These are phyloP conservation scores for Ceratina australensis DNA, from an alignment of 1,140 invertebrate genomes.

Conservation along the genomic window DNA sequence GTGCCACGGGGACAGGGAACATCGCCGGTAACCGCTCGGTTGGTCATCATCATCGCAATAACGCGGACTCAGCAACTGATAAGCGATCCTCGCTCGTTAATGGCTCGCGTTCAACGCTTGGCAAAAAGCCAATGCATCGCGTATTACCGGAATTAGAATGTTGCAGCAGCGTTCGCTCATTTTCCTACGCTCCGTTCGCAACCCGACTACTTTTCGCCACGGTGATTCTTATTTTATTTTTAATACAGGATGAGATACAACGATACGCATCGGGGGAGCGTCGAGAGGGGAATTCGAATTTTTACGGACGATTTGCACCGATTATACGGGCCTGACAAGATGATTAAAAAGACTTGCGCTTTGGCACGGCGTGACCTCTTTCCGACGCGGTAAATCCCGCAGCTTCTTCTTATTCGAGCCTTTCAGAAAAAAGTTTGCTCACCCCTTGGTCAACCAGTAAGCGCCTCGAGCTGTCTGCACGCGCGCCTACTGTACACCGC, in stretches of 20 bases:
- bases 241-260: too few relatives aligned
- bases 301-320: slow-evolving; percentile 37
- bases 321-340: slow-evolving; percentile 39
- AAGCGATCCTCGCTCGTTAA: slow-evolving; percentile 71
- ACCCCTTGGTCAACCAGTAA: slow-evolving; percentile 45
- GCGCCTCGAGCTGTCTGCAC: slow-evolving; percentile 49
- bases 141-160: slow-evolving; percentile 50
- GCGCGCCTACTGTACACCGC: slow-evolving; percentile 42
- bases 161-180: slow-evolving; percentile 47
- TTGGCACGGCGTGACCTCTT: slow-evolving; percentile 40
- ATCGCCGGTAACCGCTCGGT: slow-evolving; percentile 53
- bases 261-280: too few relatives aligned
- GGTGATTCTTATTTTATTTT: not conserved
- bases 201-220: not conserved
- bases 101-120: slow-evolving; percentile 61
- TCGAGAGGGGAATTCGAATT: slow-evolving; percentile 11
- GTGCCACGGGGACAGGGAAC: slow-evolving; percentile 61
- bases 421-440: slow-evolving; percentile 45
- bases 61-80: slow-evolving; percentile 74
- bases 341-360: slow-evolving; percentile 44
- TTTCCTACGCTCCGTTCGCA: not conserved
- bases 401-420: slow-evolving; percentile 35
- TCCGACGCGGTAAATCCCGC: slow-evolving; percentile 41
- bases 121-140: slow-evolving; percentile 70
- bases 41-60: slow-evolving; percentile 65